phyloP scores from a whole-genome alignment of 2,113 vertebrate genomes.

The Mormyrus lacerda region DNA sequence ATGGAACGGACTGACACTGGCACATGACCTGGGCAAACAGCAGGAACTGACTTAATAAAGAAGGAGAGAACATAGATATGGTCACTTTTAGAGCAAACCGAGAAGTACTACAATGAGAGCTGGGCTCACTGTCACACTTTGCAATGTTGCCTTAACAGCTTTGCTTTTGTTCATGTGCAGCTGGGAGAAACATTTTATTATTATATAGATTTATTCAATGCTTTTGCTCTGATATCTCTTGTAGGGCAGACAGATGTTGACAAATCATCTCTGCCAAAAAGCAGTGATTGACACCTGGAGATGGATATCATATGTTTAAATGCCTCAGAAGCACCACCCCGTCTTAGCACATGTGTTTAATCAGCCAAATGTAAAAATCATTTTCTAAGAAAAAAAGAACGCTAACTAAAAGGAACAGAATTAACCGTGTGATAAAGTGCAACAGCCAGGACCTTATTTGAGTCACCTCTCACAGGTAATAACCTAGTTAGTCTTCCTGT shows the following conservation, averaged over 20 bases:
- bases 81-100: background rate
- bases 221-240: background rate
- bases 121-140: background rate
- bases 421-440: conserved; percentile 11
- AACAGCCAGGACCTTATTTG: background rate
- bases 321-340: background rate
- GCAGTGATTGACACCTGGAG: background rate
- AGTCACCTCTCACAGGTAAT: background rate
- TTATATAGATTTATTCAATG: background rate
- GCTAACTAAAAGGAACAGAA: background rate
- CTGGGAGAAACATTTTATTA: background rate
- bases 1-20: background rate
- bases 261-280: background rate
- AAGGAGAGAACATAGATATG: background rate
- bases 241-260: background rate
- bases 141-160: background rate
- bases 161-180: background rate
- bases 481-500: background rate
- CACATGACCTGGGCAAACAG: background rate
- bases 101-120: background rate
- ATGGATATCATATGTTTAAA: background rate
- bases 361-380: background rate
- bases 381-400: background rate
- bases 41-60: background rate
- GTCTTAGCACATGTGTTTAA: background rate